A percentile compares a stretch with the other conserved stretches of the same genome.
Conservation (phyloP, 1,140 invertebrate genomes). For the Dendroctonus ponderosae region DNA sequence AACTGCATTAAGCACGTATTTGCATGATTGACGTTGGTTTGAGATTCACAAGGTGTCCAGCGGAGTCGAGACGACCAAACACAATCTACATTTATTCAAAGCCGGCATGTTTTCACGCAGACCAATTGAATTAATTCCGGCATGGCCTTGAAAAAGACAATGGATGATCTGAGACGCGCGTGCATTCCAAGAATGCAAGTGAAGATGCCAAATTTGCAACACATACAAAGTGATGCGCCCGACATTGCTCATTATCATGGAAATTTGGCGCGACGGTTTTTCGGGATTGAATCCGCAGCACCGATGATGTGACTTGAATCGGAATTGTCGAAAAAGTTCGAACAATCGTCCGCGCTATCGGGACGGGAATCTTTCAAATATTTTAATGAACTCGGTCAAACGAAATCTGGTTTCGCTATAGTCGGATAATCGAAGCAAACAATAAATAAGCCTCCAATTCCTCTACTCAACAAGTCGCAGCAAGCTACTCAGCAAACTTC, state of each 20-base stretch:
- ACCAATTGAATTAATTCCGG: constrained; percentile 35
- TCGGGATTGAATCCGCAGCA: neutral
- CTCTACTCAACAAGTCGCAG: too few species aligned
- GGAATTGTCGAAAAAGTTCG: too few species aligned
- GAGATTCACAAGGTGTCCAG: too few species aligned
- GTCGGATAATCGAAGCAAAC: too few species aligned
- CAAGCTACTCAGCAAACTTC: too few species aligned
- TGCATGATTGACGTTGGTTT: too few species aligned
- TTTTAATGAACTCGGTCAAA: too few species aligned
- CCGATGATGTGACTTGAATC: neutral
- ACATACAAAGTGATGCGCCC: constrained; percentile 31
- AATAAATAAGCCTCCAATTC: too few species aligned
- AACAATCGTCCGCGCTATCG: too few species aligned
- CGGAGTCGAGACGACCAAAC: neutral
- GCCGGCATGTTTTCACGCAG: constrained; percentile 19
- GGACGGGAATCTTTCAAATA: too few species aligned
- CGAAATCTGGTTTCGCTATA: too few species aligned
- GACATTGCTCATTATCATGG: constrained; percentile 34
- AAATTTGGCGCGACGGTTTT: constrained; percentile 28
- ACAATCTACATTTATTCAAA: neutral
- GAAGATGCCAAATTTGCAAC: constrained; percentile 42
- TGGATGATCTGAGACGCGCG: constrained; percentile 38
- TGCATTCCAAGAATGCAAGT: constrained; percentile 44
- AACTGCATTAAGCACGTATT: too few species aligned
- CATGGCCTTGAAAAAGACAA: constrained; percentile 38